Percentiles rank a stretch among this genome's conserved stretches.
Conservation (phyloP, 2,113 vertebrate species). For the Choloepus hoffmanni region DNA sequence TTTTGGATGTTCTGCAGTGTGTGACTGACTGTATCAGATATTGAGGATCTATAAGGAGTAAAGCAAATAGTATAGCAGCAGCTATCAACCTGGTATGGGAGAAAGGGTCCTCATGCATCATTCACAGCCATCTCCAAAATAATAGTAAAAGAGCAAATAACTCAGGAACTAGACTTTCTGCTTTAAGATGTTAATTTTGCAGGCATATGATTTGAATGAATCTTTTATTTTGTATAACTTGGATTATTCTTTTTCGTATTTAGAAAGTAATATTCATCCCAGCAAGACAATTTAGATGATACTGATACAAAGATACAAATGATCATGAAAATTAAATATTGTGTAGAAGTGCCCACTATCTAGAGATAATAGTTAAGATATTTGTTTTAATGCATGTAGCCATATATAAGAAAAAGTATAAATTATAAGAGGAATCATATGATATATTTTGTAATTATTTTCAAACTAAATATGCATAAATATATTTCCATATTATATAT, state of each 20-base stretch:
- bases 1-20: not conserved
- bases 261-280: not conserved
- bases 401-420: not conserved
- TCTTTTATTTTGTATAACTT: not conserved
- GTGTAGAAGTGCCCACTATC: too few relatives aligned
- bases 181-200: not conserved
- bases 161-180: not conserved
- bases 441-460: not conserved
- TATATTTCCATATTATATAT: not conserved
- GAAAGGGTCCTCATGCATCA: not conserved
- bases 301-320: not conserved
- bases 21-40: not conserved
- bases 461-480: not conserved
- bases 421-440: not conserved
- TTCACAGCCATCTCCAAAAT: not conserved
- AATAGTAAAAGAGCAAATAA: not conserved
- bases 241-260: not conserved
- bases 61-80: not conserved
- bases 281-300: not conserved
- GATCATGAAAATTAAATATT: not conserved
- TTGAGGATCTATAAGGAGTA: not conserved
- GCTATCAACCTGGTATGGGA: not conserved
- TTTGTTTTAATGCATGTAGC: not conserved
- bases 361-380: not conserved
- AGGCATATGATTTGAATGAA: not conserved